Evolutionary conservation across 2,888 invertebrate genomes (phyloP).

Genomic region (Theristus sp.): DNA sequence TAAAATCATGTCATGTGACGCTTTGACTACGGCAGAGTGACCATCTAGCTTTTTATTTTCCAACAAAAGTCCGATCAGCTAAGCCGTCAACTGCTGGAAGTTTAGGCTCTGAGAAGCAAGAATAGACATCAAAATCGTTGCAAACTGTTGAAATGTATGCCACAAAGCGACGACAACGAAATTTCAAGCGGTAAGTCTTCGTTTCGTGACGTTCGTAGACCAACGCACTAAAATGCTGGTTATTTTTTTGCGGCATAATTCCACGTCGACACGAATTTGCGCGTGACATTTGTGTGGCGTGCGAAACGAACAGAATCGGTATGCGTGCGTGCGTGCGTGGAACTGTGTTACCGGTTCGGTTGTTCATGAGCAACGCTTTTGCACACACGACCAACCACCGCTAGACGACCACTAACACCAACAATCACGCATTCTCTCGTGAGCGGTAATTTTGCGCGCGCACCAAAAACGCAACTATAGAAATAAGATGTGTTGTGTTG

Average conservation of each 20-base stretch:
- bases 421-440: background rate
- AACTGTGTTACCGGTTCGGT: background rate
- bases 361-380: background rate
- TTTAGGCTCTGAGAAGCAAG: background rate
- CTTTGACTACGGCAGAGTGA: no score
- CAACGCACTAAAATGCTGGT: no score
- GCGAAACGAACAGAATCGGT: background rate
- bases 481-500: no score
- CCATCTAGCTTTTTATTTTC: no score
- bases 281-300: background rate
- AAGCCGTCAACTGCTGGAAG: no score
- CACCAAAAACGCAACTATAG: no score
- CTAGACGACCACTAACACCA: no score
- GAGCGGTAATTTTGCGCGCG: background rate
- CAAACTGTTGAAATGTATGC: conserved; percentile 6
- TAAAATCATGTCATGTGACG: no score
- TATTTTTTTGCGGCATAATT: background rate
- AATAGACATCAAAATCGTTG: background rate
- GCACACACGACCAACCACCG: no score
- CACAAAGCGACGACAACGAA: conserved; percentile 5
- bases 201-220: background rate
- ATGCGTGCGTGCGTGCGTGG: background rate
- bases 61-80: no score
- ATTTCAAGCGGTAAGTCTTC: conserved; percentile 3
- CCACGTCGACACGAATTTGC: no score